Evolutionary conservation across 1,140 invertebrate genomes (phyloP), one percentile per base, ranked within the genome.

Genomic region (Octopus sinensis): DNA sequence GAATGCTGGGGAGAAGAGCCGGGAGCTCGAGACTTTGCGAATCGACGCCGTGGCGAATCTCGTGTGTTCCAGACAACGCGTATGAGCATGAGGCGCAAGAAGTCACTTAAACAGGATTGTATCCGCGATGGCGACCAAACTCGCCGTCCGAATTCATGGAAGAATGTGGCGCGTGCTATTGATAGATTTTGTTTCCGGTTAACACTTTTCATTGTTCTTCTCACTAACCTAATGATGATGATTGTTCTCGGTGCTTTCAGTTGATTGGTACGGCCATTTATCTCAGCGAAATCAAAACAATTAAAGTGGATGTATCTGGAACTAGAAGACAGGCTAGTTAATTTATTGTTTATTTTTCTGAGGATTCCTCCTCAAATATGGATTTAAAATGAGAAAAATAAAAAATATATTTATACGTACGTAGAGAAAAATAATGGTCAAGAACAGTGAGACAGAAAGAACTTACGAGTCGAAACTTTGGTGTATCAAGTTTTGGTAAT

Each of bases 181-280:
- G 76, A 77, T 53, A 30, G 52, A 7, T 77, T 77, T 51, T 77
- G 30, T 53, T 77, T 77, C 76, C 17, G 76, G 52, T 51, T 77
- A 13, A 51, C 52, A n/a, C 76, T 77, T 53, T 77, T 77, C 76
- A 53, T 77, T 13, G 76, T 77, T 77, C 17, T 77, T 51, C 43
- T 77, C 17, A 77, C 76, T 17, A 77, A 77, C 76, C 52, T 77
- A 12, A 77, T 77, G 43, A 51, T 77, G 43, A 77, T 77, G 30
- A 77, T 77, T 51, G 76, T 77, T 13, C 52, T 77, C 43, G 30
- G 43, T 6, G 76, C 76, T 23, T 77, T 77, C 43, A 77, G 76
- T 51, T 73, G 68, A 73, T 43, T 43, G 30, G 30, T 43, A 43
- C 30, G 30, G 30, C 30, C 30, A 43, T 43, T 43, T 43, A 43